phyloP scores from a whole-genome alignment of 2,113 vertebrate species.

The Ophiodon elongatus region DNA sequence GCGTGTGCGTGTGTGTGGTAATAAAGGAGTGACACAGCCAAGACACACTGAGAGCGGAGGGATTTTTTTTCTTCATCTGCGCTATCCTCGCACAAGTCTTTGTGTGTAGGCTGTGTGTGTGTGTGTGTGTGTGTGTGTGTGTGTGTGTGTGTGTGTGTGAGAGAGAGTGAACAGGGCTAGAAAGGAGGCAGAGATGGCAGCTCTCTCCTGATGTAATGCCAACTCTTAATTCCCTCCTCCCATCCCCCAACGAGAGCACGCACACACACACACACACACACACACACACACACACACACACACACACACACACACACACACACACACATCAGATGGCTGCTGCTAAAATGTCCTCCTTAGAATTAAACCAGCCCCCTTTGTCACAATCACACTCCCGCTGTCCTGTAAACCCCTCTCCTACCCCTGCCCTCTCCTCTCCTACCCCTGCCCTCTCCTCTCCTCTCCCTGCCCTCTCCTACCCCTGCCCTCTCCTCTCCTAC shows the following conservation, averaged over 20 bases:
- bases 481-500: no score
- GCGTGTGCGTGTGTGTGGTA: conserved; percentile 20
- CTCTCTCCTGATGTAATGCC: conserved; percentile 81
- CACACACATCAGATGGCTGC: conserved; percentile 75
- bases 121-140: conserved; percentile 48
- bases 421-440: no score
- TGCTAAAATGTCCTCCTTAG: conserved; percentile 77
- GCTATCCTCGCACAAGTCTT: conserved; percentile 55
- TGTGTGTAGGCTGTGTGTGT: conserved; percentile 47
- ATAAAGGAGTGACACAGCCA: conserved; percentile 52
- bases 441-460: no score
- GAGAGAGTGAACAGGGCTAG: conserved; percentile 15
- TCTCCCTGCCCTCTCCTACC: no score
- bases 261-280: conserved; percentile 47
- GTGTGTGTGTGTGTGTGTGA: conserved; percentile 44
- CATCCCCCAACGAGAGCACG: conserved; percentile 69
- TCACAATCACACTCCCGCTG: background rate
- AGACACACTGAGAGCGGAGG: conserved; percentile 38
- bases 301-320: conserved; percentile 61
- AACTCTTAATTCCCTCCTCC: conserved; percentile 81
- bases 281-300: conserved; percentile 48
- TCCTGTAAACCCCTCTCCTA: no score
- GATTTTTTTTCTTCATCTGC: conserved; percentile 45
- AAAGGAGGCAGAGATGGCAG: conserved; percentile 71
- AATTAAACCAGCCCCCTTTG: conserved; percentile 30